Conservation (phyloP, 2,113 vertebrate genomes). For the Pitta sordida region DNA sequence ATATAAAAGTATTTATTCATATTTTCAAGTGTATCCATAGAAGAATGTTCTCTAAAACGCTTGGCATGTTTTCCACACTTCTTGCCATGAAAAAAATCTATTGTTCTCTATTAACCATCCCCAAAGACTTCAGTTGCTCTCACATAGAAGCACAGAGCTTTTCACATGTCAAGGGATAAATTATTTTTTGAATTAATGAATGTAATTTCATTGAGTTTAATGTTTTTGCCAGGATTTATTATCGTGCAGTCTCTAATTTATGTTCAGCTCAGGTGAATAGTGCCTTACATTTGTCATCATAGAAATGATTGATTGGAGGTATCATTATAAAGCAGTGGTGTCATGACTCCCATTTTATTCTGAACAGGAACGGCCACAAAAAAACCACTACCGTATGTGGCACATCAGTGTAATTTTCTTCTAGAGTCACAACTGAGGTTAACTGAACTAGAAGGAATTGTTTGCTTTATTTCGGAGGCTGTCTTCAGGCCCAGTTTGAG, state of each 20-base stretch:
- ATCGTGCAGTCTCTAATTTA: constrained; percentile 4
- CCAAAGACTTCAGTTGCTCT: neutral
- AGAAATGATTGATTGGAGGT: neutral
- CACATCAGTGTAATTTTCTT: neutral
- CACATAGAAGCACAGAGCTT: neutral
- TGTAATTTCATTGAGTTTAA: constrained; percentile 3
- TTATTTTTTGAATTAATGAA: constrained; percentile 32
- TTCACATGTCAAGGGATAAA: neutral
- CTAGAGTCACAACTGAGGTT: neutral
- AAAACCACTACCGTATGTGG: neutral
- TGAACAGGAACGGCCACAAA: neutral
- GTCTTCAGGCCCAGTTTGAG: neutral
- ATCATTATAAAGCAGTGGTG: neutral
- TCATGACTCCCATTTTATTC: neutral
- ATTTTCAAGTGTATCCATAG: neutral
- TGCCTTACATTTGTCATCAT: neutral
- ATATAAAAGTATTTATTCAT: neutral
- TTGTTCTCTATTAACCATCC: neutral
- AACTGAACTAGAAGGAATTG: neutral
- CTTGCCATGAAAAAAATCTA: neutral
- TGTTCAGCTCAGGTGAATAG: neutral
- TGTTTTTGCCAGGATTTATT: constrained; percentile 45
- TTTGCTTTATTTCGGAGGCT: neutral
- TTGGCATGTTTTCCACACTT: neutral
- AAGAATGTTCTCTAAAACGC: neutral